Evolutionary conservation across 1,140 invertebrate species (phyloP), one percentile per base, ranked within the genome.

Genomic region (Drosophila parabipectinata): DNA sequence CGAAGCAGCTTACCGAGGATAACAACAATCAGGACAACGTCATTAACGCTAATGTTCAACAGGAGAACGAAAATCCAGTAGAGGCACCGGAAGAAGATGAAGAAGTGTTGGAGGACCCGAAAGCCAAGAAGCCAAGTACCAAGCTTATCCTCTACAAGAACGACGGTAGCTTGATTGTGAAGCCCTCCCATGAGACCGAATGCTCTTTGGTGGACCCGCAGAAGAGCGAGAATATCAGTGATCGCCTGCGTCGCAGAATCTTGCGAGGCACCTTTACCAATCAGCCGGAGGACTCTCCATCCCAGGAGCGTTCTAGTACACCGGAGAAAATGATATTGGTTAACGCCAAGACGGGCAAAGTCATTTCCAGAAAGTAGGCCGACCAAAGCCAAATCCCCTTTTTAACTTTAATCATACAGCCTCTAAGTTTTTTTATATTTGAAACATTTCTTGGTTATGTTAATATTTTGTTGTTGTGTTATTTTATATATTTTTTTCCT

Each of bases 281-380:
- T 15, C 55, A 26, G 18, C 9, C 32, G n/a, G 56, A 51, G 28
- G 64, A 37, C 32, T 14, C 15, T 7, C 56, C 21, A 34, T 12
- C n/a, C n/a, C 39, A 58, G 74, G 64, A 59, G 18, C 50, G 39
- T 24, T 57, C 59, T 72, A 81, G 63, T 12, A 69, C 66, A 24
- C 66, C 66, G 66, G 66, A 69, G 44, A 91, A 91, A 87, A 91
- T 91, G 76, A 91, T 91, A 74, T 75, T 91, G 80, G 90, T 91
- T 58, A 90, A 91, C 75, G 82, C 90, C 79, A 91, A 91, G 81
- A 91, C 90, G 57, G 90, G 90, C 90, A 91, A 91, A 82, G 83
- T 91, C 75, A 72, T 88, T 59, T 72, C 61, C 68, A 75, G 84
- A 62, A 88, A 88, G 68, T 88, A 88, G 69, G 50, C 76, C 61